phyloP scores from a whole-genome alignment of 2,113 vertebrate species.

The Eretmodus cyanostictus region DNA sequence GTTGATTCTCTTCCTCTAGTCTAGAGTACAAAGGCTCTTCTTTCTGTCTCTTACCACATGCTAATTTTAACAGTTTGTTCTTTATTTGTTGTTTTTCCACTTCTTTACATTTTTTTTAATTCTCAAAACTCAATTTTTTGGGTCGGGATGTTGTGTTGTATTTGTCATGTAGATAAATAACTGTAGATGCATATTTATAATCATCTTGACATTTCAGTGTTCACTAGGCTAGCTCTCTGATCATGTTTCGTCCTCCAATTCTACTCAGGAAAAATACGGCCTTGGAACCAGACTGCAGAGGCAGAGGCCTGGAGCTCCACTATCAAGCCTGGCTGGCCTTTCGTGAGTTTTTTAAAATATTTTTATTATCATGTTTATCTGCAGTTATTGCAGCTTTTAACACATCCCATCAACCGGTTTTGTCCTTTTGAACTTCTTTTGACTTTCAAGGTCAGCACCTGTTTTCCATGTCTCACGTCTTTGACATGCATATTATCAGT shows the following conservation, averaged over 20 bases:
- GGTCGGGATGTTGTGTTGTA: background rate
- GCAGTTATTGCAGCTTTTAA: background rate
- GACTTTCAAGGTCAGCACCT: background rate
- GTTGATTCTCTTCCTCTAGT: background rate
- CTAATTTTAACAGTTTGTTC: background rate
- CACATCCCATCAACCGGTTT: background rate
- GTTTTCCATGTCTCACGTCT: background rate
- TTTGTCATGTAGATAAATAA: background rate
- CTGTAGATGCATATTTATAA: background rate
- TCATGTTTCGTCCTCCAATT: background rate
- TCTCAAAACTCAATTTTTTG: background rate
- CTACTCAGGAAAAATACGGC: conserved; percentile 88
- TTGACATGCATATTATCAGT: background rate
- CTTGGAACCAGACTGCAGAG: conserved; percentile 92
- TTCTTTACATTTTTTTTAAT: background rate
- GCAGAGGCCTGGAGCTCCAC: conserved; percentile 88
- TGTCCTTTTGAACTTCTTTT: background rate
- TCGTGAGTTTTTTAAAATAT: conserved; percentile 77
- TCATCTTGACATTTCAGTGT: background rate
- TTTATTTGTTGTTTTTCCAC: background rate
- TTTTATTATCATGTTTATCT: background rate
- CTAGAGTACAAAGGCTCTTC: background rate
- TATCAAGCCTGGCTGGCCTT: conserved; percentile 87
- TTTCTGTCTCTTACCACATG: background rate
- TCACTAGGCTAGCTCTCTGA: background rate